Evolutionary conservation across 2,888 invertebrate species (phyloP), one percentile per base, ranked within the genome.

Genomic region (Brenthis daphne): DNA sequence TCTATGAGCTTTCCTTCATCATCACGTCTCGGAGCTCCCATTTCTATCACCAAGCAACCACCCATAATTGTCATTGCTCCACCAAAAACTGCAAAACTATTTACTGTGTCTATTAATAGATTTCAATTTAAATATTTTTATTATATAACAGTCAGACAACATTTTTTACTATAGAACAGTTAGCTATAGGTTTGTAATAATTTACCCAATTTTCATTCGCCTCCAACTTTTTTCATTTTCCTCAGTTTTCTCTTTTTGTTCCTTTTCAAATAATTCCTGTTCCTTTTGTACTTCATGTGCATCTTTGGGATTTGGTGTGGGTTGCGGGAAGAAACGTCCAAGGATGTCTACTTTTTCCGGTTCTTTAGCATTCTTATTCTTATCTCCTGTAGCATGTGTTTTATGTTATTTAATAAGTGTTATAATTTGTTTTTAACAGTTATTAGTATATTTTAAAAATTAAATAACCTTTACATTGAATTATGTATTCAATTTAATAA

Each of bases 1-100:
- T 94, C 94, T 11, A 98, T 94, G 5, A 94, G 77, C 65, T 95
- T 93, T 0, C 98, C 98, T 43, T 96, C 94, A 65, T 95, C 95
- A 76, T 96, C 96, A 6, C 93, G 86, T 56, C 94, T 92, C 0
- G 98, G 97, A n/a, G 95, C 94, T 1, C 97, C 97, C 82, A 96
- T 94, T 93, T 95, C 94, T 77, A 95, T 94, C 55, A 96, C 87
- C 56, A 95, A 82, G 87, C 95, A 95, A 0, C 94, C 85, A 3
- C 94, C 94, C 77, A 94, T 87, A 37, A 94, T 85, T 0, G 94
- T 85, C 60, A 95, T 87, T 0, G 95, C 94, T 1, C 94, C 91
- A 24, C 96, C 96, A 74, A 96, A 94, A 13, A 89, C 86, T 67
- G 91, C 93, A 80, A 94, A 94, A 8, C 94, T 94, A 68, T 20